A percentile compares a stretch with the other conserved stretches of the same genome.
phyloP scores from a whole-genome alignment of 2,113 vertebrate species.

The Lampris incognitus region DNA sequence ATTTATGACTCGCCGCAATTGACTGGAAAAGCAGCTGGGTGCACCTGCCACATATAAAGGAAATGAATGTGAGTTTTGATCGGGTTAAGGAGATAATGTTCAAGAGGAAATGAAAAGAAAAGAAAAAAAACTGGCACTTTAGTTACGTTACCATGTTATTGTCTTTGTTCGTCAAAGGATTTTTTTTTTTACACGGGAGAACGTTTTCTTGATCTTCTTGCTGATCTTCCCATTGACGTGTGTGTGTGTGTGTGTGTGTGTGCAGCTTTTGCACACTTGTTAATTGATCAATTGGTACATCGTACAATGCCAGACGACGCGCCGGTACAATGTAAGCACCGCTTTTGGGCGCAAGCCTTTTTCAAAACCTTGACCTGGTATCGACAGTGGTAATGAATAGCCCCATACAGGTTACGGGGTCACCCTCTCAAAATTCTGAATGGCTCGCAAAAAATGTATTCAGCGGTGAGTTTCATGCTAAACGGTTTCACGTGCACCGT shows the following conservation, averaged over 20 bases:
- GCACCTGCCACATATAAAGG: conserved; percentile 53
- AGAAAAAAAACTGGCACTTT: conserved; percentile 35
- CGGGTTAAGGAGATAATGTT: conserved; percentile 65
- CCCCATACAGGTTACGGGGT: no score
- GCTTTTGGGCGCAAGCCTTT: no score
- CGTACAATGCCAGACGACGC: no score
- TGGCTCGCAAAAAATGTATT: no score
- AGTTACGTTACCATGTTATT: conserved; percentile 66
- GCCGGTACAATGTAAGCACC: no score
- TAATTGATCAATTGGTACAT: no score
- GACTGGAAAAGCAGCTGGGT: conserved; percentile 51
- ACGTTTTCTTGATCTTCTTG: conserved; percentile 69
- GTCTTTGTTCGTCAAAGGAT: conserved; percentile 71
- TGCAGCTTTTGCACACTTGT: not conserved
- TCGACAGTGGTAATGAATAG: no score
- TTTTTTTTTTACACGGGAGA: conserved; percentile 68
- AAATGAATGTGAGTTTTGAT: conserved; percentile 55
- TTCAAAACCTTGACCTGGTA: no score
- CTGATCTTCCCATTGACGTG: conserved; percentile 64
- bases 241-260: conserved; percentile 36
- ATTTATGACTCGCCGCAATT: conserved; percentile 36
- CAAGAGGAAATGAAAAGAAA: conserved; percentile 36
- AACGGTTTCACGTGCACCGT: no score
- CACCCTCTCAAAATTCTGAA: no score
- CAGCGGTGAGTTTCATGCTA: no score